Base-by-base conservation (phyloP, 2,113 vertebrate genomes). In the Vulpes vulpes region DNA sequence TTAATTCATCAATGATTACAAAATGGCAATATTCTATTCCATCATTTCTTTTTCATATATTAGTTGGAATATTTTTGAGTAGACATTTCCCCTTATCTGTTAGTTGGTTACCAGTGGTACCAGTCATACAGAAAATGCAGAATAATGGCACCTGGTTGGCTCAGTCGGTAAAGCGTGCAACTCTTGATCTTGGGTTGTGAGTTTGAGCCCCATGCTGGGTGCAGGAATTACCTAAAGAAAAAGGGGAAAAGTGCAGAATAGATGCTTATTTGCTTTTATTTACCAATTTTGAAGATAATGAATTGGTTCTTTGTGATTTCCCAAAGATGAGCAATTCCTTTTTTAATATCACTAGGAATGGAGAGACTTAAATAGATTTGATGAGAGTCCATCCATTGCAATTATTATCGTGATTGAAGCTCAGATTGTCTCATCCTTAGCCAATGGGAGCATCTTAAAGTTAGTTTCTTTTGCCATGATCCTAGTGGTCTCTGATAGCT, bases 241-340 rank as follows among this genome's bases (percentile, higher is more conserved):
- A 62, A 62, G 2, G 60, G 15, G 32, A 27, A 65, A 65, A 94
- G 32, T 59, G n/a, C 62, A 69, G 19, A 80, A 79, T 55, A 80
- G 19, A 55, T 43, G 43, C 43, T 80, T 86, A 65, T 79, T 79
- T 90, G 59, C 19, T 55, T 60, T 62, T 74, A 79, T 35, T 86
- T 82, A 82, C 62, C 35, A 91, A 22, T 79, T 86, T 71, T 86
- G 62, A 92, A 73, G 55, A 86, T 92, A 87, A 43, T 86, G 81
- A 92, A 62, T 22, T 53, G 27, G n/a, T 87, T 80, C 20, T 20
- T 60, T 92, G 15, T 20, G 16, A 81, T 79, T 87, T 92, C 43
- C n/a, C 14, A 60, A 62, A 80, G 20, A 85, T n/a, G 27, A 53
- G 11, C 55, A 55, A 51, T 62, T 53, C 12, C 67, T 78, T 71